phyloP scores from a whole-genome alignment of 2,113 vertebrate genomes.

The Amblyopsis rosae region DNA sequence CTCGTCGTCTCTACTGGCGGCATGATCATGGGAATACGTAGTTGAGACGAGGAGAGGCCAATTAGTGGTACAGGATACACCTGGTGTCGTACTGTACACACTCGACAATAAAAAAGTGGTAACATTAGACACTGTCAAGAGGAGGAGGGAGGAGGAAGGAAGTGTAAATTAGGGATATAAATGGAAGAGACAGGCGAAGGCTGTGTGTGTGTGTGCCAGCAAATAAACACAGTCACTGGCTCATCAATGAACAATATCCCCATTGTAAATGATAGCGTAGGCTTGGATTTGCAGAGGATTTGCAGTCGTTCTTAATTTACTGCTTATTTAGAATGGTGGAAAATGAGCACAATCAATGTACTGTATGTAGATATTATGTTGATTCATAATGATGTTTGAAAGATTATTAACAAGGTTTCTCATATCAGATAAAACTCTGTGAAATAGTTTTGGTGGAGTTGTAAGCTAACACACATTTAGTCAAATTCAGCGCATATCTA shows the following conservation, averaged over 20 bases:
- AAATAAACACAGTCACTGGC: constrained; percentile 51
- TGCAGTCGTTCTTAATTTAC: constrained; percentile 46
- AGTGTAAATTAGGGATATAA: constrained; percentile 16
- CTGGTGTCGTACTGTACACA: constrained; percentile 27
- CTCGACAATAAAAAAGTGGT: constrained; percentile 40
- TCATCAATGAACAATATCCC: constrained; percentile 56
- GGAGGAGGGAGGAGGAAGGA: constrained; percentile 27
- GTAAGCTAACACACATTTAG: too few relatives aligned
- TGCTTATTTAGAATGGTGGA: neutral
- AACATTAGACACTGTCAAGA: constrained; percentile 25
- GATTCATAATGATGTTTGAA: too few relatives aligned
- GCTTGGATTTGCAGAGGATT: constrained; percentile 58
- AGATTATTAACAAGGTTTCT: too few relatives aligned
- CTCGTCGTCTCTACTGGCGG: constrained; percentile 12
- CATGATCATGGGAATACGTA: neutral
- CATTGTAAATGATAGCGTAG: constrained; percentile 58
- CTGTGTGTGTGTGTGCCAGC: constrained; percentile 17
- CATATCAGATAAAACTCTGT: too few relatives aligned
- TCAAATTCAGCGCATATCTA: too few relatives aligned
- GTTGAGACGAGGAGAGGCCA: neutral
- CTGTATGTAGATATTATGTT: too few relatives aligned
- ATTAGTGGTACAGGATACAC: constrained; percentile 23
- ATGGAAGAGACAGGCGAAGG: constrained; percentile 21
- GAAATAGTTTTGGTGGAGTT: too few relatives aligned
- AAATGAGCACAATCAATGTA: too few relatives aligned